phyloP scores from a whole-genome alignment of 2,888 invertebrate species.

The Glaucopsyche alexis region DNA sequence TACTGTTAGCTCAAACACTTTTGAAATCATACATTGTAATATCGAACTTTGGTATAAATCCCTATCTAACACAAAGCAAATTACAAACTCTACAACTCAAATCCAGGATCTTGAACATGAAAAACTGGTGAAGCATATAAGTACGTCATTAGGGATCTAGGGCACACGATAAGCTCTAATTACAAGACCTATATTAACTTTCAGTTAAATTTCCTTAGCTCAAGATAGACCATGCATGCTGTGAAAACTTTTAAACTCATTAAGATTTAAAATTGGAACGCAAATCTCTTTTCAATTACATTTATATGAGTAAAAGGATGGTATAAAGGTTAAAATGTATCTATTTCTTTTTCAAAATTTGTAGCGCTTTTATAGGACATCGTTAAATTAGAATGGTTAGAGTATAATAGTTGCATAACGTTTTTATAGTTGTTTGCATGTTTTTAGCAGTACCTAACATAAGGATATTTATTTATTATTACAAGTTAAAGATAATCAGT shows the following conservation, averaged over 20 bases:
- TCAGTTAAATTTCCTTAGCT: conserved; percentile 9
- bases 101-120: conserved; percentile 4
- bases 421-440: no score
- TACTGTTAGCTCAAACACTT: no score
- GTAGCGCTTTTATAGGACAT: no score
- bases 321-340: neutral
- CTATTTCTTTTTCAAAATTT: neutral
- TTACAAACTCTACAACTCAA: neutral
- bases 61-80: neutral
- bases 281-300: neutral
- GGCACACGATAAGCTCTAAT: conserved; percentile 16
- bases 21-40: no score
- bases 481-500: no score
- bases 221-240: neutral
- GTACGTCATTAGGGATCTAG: conserved; percentile 21
- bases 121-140: conserved; percentile 23
- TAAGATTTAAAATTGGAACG: conserved; percentile 16
- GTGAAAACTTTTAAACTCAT: conserved; percentile 15
- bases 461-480: no score
- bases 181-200: conserved; percentile 14
- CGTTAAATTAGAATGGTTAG: no score
- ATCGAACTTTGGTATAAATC: no score
- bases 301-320: neutral
- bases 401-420: no score
- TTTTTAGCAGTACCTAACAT: no score